Evolutionary conservation across 2,113 vertebrate genomes (phyloP), one percentile per base, ranked within the genome.

Genomic region (Aramus guarauna): DNA sequence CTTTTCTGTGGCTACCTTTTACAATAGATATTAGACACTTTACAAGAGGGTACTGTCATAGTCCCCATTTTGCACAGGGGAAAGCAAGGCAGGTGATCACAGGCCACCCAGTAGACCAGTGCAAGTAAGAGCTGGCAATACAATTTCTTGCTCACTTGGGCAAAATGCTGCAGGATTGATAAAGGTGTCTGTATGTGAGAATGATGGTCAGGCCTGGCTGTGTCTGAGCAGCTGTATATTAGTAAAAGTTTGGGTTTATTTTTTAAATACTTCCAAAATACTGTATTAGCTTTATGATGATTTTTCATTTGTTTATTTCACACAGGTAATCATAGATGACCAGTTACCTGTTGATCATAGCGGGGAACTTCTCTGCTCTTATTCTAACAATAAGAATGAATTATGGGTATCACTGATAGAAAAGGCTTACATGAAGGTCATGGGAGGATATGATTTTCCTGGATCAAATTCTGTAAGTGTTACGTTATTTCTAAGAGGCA

Each of bases 391-490:
- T 94, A 98, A 98, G 97, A 99, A 99, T 90, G 99, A 99, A 97
- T 96, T 99, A 47, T 99, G 99, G 99, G 99, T 99, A 20, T 99
- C 99, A 0, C 98, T 99, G 74, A 99, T 99, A 92, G 99, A 99
- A 97, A 99, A 99, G 88, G 99, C 99, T n/a, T 99, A 99, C 97
- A 99, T 99, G 99, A 99, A 99, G 93, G 99, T 99, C 92, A 99
- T 99, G 99, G 99, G 99, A 84, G 99, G 99, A 85, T 99, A 99
- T 86, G 99, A 99, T 97, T 99, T 99, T 96, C 99, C 99, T 34
- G 99, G 99, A 81, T 99, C 99, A 60, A 99, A 99, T 97, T 99
- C 99, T 58, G 99, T 99, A 96, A 98, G 99, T 98, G 86, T 19
- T 6, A 41, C 15, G 15, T 80, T 55, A 55, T 82, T 95, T 92